Percentiles rank a stretch among this genome's conserved stretches.
Evolutionary conservation across 2,888 invertebrate species (phyloP).

Genomic region (Venustoraphidia nigricollis): DNA sequence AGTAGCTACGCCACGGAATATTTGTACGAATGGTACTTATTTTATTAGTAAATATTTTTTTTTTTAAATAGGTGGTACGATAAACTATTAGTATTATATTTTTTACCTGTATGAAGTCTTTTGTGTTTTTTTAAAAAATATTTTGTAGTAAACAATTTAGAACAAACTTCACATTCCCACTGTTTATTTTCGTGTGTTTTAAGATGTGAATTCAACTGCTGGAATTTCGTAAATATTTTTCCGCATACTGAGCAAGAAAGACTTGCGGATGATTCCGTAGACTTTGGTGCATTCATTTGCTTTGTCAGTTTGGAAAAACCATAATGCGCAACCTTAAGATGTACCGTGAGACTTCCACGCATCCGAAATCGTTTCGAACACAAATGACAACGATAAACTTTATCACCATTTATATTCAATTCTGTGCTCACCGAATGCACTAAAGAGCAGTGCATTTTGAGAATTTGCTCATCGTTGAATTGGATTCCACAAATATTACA

Average conservation of each 20-base stretch:
- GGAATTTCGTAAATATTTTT: slow-evolving; percentile 3
- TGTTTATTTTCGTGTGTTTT: slow-evolving; percentile 51
- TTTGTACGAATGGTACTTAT: too few relatives aligned
- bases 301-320: slow-evolving; percentile 28
- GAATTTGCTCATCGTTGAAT: slow-evolving; percentile 51
- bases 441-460: slow-evolving; percentile 59
- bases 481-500: slow-evolving; percentile 59
- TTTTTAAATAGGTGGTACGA: too few relatives aligned
- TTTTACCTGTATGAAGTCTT: slow-evolving; percentile 61
- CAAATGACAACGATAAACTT: slow-evolving; percentile 51
- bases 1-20: too few relatives aligned
- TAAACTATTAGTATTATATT: neutral
- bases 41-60: too few relatives aligned
- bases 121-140: slow-evolving; percentile 82
- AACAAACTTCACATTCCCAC: slow-evolving; percentile 76
- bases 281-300: slow-evolving; percentile 13
- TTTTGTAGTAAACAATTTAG: slow-evolving; percentile 74
- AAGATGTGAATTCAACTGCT: slow-evolving; percentile 6
- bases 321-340: slow-evolving; percentile 63
- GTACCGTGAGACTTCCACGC: slow-evolving; percentile 68
- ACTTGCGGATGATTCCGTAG: slow-evolving; percentile 20
- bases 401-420: slow-evolving; percentile 22
- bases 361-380: slow-evolving; percentile 69
- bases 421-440: slow-evolving; percentile 35
- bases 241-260: slow-evolving; percentile 2